Evolutionary conservation across 2,888 invertebrate genomes (phyloP), one percentile per base, ranked within the genome.

Genomic region (Tortricodes alternella): DNA sequence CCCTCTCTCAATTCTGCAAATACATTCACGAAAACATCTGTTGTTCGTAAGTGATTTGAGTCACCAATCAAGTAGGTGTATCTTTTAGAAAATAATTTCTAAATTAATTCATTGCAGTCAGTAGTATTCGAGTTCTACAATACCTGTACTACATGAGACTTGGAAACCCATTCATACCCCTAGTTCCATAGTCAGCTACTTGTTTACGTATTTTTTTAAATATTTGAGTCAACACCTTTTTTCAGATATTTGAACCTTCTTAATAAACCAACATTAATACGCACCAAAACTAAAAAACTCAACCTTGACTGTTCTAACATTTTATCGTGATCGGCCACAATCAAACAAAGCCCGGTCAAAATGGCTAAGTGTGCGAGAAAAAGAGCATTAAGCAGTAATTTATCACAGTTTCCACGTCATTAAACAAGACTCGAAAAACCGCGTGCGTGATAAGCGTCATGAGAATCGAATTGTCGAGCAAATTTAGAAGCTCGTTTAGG

Each of bases 371-470:
- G 65, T 71, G 73, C 76, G 76, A 81, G 74, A 80, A 83, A 88
- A 87, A 85, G 80, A 72, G 76, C 83, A 85, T 89, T 85, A 88
- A 75, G 77, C 73, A 70, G 78, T 83, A 84, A 87, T 89, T 87
- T 89, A 89, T 89, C 88, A 85, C 83, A 78, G 80, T 86, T 88
- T 89, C 84, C 78, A 73, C 75, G 73, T 84, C 89, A 89, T 88
- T 89, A 78, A 88, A 86, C 82, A 81, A 82, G 79, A 78, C 79
- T 78, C 81, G 80, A 83, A 85, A 85, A 86, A 85, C 79, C 77
- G 70, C 78, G 80, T 76, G 80, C 78, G 80, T 85, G 86, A 84
- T 86, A 86, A 84, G 81, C 78, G 74, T 69, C 73, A 73, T 71
- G 75, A 74, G 75, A 74, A 77, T 76, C 70, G 78, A 76, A 84